phyloP scores from a whole-genome alignment of 2,888 invertebrate genomes.

The Nematopogon swammerdamellus region DNA sequence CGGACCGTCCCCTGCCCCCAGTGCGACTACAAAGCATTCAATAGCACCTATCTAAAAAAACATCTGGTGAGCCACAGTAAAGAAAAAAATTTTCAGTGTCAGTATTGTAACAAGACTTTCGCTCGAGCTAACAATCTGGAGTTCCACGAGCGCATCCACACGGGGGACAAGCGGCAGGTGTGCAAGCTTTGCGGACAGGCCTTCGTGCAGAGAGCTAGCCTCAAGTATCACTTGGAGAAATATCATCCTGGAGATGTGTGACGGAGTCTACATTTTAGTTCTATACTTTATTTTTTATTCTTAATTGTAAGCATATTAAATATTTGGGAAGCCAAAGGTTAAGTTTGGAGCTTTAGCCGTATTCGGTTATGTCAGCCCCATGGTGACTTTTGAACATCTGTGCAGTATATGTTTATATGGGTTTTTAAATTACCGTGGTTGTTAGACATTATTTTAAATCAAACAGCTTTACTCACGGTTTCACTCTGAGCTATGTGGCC shows the following conservation, averaged over 20 bases:
- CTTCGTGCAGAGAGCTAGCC: conserved; percentile 4
- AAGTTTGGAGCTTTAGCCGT: too few relatives aligned
- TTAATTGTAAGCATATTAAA: too few relatives aligned
- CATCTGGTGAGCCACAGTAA: conserved; percentile 1
- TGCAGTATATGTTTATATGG: too few relatives aligned
- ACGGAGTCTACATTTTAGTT: too few relatives aligned
- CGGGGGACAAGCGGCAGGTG: conserved; percentile 19
- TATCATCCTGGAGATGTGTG: background rate
- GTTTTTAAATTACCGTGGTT: too few relatives aligned
- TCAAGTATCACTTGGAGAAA: conserved; percentile 4
- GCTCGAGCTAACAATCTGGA: conserved; percentile 3
- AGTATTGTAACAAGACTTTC: background rate
- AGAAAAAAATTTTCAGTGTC: background rate
- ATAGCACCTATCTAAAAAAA: conserved; percentile 1
- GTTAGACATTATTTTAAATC: too few relatives aligned
- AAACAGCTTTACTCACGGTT: too few relatives aligned
- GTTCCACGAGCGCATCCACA: conserved; percentile 25
- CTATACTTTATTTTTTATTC: too few relatives aligned
- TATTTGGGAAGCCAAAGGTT: too few relatives aligned
- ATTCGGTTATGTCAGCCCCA: too few relatives aligned
- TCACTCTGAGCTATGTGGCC: too few relatives aligned
- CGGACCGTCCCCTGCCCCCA: background rate
- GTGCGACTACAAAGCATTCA: background rate
- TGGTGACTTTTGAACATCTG: too few relatives aligned
- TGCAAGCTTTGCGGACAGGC: conserved; percentile 13